These are phyloP conservation scores for Watsonalla cultraria DNA, from an alignment of 2,888 invertebrate genomes.

Conservation along the genomic window DNA sequence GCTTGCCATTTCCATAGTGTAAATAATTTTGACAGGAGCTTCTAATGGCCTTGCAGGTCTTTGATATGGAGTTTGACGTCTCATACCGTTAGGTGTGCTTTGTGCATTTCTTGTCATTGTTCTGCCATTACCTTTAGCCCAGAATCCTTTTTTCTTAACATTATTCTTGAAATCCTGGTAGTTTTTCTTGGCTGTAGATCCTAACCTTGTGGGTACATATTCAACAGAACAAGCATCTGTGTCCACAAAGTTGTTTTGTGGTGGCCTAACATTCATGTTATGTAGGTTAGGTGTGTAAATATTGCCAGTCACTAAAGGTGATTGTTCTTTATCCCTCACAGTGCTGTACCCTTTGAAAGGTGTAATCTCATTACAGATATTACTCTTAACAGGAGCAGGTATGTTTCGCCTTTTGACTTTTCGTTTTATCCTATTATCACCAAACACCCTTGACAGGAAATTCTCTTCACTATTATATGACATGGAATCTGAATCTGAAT, in stretches of 20 bases:
- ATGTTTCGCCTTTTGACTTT: slow-evolving; percentile 42
- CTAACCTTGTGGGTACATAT: slow-evolving; percentile 69
- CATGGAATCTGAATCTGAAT: slow-evolving; percentile 59
- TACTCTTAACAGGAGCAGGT: slow-evolving; percentile 23
- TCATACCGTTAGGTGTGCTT: slow-evolving; percentile 21
- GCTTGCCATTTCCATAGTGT: neutral
- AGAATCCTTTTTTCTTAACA: slow-evolving; percentile 63
- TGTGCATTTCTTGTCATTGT: slow-evolving; percentile 34
- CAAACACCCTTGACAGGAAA: slow-evolving; percentile 62
- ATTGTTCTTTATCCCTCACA: slow-evolving; percentile 43
- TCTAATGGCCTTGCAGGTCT: slow-evolving; percentile 2
- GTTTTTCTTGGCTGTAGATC: slow-evolving; percentile 61
- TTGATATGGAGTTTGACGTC: neutral
- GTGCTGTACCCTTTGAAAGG: slow-evolving; percentile 58
- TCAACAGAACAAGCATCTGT: slow-evolving; percentile 61
- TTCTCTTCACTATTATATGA: slow-evolving; percentile 65
- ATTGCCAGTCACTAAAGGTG: slow-evolving; percentile 60
- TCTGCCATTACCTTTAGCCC: slow-evolving; percentile 67
- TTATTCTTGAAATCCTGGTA: slow-evolving; percentile 71
- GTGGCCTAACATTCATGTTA: slow-evolving; percentile 52
- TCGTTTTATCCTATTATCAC: slow-evolving; percentile 47
- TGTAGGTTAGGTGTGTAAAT: slow-evolving; percentile 60
- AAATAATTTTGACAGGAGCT: slow-evolving; percentile 1
- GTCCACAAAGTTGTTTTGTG: slow-evolving; percentile 32
- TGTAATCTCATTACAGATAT: slow-evolving; percentile 29